Evolutionary conservation across 2,888 invertebrate species (phyloP).

Genomic region (Nesidiocoris tenuis): DNA sequence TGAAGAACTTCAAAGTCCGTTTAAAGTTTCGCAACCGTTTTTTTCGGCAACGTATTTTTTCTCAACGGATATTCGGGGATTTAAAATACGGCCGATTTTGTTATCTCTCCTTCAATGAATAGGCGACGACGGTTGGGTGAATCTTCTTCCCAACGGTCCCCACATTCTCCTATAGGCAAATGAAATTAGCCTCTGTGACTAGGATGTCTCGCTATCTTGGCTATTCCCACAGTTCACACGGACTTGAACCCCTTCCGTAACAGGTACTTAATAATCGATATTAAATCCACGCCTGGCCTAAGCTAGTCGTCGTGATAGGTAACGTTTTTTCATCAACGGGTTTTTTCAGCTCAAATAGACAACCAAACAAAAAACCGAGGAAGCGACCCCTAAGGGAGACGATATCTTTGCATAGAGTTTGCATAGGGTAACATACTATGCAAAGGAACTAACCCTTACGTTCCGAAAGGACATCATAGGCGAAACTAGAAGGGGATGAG

Average conservation of each 20-base stretch:
- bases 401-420: constrained; percentile 49
- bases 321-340: constrained; percentile 45
- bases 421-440: constrained; percentile 47
- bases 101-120: constrained; percentile 34
- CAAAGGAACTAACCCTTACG: constrained; percentile 41
- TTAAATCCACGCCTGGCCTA: constrained; percentile 43
- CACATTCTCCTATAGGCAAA: constrained; percentile 19
- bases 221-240: constrained; percentile 47
- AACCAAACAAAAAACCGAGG: constrained; percentile 39
- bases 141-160: constrained; percentile 36
- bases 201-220: neutral
- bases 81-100: constrained; percentile 10
- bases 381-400: constrained; percentile 39
- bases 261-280: constrained; percentile 50
- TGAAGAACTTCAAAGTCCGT: neutral
- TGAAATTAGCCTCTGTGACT: constrained; percentile 15
- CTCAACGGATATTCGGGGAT: neutral
- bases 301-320: constrained; percentile 37
- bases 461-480: neutral
- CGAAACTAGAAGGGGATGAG: neutral
- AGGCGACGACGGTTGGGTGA: constrained; percentile 28
- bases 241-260: constrained; percentile 39
- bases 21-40: constrained; percentile 11
- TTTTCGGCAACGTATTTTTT: constrained; percentile 13
- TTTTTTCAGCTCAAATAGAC: constrained; percentile 24